Percentiles rank a stretch among this genome's conserved stretches.
phyloP scores from a whole-genome alignment of 2,113 vertebrate genomes.

The Mugil cephalus region DNA sequence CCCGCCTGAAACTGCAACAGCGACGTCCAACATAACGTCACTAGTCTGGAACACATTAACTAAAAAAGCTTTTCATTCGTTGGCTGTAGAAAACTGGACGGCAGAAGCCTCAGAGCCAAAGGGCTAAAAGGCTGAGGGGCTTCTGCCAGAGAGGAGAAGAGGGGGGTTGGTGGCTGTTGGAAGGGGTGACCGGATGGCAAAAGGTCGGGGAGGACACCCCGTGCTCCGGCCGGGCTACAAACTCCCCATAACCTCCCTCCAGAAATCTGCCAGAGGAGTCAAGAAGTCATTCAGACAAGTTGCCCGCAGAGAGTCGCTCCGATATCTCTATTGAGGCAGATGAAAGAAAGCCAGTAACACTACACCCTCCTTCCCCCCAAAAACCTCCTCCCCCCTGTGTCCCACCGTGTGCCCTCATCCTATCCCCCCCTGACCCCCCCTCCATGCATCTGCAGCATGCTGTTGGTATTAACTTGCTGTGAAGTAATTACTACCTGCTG shows the following conservation, averaged over 20 bases:
- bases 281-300: slow-evolving; percentile 50
- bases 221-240: slow-evolving; percentile 32
- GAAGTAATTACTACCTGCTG: slow-evolving; percentile 88
- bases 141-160: slow-evolving; percentile 25
- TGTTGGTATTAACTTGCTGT: slow-evolving; percentile 86
- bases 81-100: slow-evolving; percentile 43
- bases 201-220: slow-evolving; percentile 71
- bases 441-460: slow-evolving; percentile 56
- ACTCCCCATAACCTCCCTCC: slow-evolving; percentile 32
- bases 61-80: slow-evolving; percentile 60
- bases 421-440: slow-evolving; percentile 21
- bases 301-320: slow-evolving; percentile 6
- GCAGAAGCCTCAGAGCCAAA: slow-evolving; percentile 54
- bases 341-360: slow-evolving; percentile 75
- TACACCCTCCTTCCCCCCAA: slow-evolving; percentile 32
- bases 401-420: slow-evolving; percentile 39
- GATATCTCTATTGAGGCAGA: slow-evolving; percentile 64
- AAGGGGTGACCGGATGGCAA: slow-evolving; percentile 57
- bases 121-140: slow-evolving; percentile 41
- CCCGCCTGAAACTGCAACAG: slow-evolving; percentile 27
- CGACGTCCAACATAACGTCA: slow-evolving; percentile 50
- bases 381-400: neutral
- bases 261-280: slow-evolving; percentile 59
- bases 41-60: slow-evolving; percentile 78
- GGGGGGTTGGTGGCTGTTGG: neutral